Base-by-base conservation (phyloP, 2,113 vertebrate species). In the Eira barbara region DNA sequence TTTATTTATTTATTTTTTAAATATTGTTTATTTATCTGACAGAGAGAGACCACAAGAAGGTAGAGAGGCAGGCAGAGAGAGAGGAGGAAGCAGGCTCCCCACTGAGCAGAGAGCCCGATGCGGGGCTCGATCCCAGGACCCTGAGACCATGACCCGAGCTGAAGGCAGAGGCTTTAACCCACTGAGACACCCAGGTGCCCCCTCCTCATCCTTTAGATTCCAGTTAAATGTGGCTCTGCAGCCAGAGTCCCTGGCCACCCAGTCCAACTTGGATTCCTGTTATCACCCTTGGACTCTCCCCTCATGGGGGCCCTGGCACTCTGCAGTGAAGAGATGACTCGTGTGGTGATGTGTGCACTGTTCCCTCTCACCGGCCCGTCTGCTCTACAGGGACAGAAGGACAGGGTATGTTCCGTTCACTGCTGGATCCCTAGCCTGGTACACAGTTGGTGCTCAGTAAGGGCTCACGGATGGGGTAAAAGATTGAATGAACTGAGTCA, bases 341-440 rank as follows among this genome's bases (percentile, higher is more conserved):
- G 23, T 21, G 45, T 36, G 42, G 65, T 17, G n/a, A 42, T 0
- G 34, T 6, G 61, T 73, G 63, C 20, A 20, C 49, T 27, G 4
- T 49, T 25, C 52, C 57, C 31, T 73, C 55, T 90, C 65, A 27
- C 20, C 1, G 67, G 71, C 47, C 63, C 36, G 3, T 12, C 8
- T 1, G 3, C 81, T 57, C 80, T 25, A 23, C 45, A 15, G 73
- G 8, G 59, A 86, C 12, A 17, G 25, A 27, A 65, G 42, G 31
- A 59, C 25, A 0, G 0, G 0, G 1, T 1, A 7, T 10, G 3
- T 34, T 86, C 73, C 6, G 18, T 34, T 78, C 52, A 61, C 61
- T 61, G 63, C 79, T 39, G 0, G 57, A 6, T 85, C 71, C 47
- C 39, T 7, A 80, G 49, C 27, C 84, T 45, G 17, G n/a, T 27